Evolutionary conservation across 2,797 vertebrate species (phyloP).

Genomic region (Bufotes viridis): DNA sequence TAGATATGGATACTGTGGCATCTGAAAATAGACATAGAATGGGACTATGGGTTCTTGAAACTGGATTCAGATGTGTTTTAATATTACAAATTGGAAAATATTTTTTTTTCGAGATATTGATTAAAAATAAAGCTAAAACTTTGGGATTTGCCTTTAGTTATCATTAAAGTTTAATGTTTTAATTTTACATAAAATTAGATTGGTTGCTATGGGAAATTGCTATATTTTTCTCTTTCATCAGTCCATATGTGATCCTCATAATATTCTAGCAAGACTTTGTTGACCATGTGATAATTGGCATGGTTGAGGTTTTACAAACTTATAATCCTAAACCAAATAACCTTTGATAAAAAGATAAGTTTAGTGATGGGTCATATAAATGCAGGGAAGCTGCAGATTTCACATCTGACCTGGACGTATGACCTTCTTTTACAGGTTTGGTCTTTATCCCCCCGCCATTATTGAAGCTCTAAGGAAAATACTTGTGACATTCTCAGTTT

Average conservation of each 20-base stretch:
- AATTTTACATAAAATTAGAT: too few relatives aligned
- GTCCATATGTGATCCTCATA: too few relatives aligned
- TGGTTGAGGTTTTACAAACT: background rate
- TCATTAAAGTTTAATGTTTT: too few relatives aligned
- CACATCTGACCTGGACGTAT: background rate
- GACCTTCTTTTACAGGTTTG: constrained; percentile 1
- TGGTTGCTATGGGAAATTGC: too few relatives aligned
- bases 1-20: background rate
- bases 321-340: background rate
- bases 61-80: background rate
- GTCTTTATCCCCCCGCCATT: constrained; percentile 15
- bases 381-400: background rate
- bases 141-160: too few relatives aligned
- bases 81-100: background rate
- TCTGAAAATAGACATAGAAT: background rate
- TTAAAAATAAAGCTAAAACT: background rate
- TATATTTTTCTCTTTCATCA: too few relatives aligned
- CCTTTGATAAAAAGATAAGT: background rate
- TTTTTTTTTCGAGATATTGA: background rate
- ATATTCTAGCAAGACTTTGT: too few relatives aligned
- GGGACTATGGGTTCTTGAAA: background rate
- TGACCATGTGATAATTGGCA: too few relatives aligned
- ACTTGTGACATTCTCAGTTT: constrained; percentile 36
- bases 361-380: background rate
- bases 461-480: constrained; percentile 29